These are phyloP conservation scores for Nycticebus coucang DNA, from an alignment of 2,113 vertebrate species.

Conservation along the genomic window DNA sequence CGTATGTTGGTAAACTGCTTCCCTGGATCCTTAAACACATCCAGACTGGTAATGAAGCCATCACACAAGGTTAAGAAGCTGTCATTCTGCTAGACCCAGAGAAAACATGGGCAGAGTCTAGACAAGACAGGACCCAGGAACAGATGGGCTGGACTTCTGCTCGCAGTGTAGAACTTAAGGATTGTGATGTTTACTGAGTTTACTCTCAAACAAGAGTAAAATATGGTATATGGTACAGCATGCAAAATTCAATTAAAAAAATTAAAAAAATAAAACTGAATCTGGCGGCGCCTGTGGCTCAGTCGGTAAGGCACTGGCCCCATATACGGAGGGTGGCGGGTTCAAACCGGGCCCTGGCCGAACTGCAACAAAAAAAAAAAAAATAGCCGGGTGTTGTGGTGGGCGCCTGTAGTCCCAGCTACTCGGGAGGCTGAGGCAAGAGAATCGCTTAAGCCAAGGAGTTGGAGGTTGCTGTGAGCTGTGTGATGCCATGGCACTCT, in stretches of 20 bases:
- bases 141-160: background rate
- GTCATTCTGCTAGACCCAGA: background rate
- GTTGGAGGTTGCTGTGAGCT: no score
- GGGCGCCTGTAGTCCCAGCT: no score
- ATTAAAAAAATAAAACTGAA: background rate
- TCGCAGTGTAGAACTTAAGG: background rate
- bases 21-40: constrained; percentile 88
- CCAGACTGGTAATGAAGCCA: constrained; percentile 73
- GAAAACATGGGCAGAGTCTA: background rate
- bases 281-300: no score
- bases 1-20: constrained; percentile 87
- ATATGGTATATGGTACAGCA: background rate
- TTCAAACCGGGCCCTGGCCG: no score
- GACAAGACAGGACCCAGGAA: background rate
- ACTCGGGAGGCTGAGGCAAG: no score
- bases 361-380: no score
- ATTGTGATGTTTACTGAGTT: background rate
- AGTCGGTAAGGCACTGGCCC: no score
- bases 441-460: no score
- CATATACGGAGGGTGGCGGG: no score
- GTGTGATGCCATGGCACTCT: no score
- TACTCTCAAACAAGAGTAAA: background rate
- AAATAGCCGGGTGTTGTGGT: no score
- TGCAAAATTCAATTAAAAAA: background rate
- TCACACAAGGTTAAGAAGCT: background rate